phyloP scores from a whole-genome alignment of 2,888 invertebrate species.

The Pediacus dermestoides region DNA sequence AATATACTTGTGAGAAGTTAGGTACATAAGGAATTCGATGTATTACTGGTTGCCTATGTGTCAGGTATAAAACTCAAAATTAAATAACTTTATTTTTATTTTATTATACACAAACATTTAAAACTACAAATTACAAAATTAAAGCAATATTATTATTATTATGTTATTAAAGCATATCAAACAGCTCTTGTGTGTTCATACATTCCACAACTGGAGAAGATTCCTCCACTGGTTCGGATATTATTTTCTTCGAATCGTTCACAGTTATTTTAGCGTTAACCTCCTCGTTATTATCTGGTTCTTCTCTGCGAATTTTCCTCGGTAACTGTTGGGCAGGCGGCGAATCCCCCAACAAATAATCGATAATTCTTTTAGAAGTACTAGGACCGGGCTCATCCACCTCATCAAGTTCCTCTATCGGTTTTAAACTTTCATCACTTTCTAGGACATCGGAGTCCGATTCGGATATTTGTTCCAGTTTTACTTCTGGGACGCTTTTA shows the following conservation, averaged over 20 bases:
- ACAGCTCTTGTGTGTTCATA: constrained; percentile 37
- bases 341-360: constrained; percentile 8
- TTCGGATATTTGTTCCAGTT: constrained; percentile 27
- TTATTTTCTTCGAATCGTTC: constrained; percentile 6
- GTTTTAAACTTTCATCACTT: constrained; percentile 27
- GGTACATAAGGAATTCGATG: no score
- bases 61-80: no score
- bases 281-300: background rate
- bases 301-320: no score
- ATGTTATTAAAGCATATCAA: constrained; percentile 31
- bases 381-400: constrained; percentile 14
- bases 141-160: no score
- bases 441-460: constrained; percentile 25
- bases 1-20: no score
- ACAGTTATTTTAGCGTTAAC: constrained; percentile 9
- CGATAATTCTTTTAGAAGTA: constrained; percentile 25
- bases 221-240: no score
- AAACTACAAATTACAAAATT: no score
- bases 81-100: no score
- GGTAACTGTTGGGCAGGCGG: background rate
- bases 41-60: no score
- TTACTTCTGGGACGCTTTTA: constrained; percentile 16
- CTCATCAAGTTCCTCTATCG: constrained; percentile 12
- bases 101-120: no score
- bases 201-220: constrained; percentile 27